phyloP scores from a whole-genome alignment of 2,888 invertebrate genomes.

The Pomacea canaliculata region DNA sequence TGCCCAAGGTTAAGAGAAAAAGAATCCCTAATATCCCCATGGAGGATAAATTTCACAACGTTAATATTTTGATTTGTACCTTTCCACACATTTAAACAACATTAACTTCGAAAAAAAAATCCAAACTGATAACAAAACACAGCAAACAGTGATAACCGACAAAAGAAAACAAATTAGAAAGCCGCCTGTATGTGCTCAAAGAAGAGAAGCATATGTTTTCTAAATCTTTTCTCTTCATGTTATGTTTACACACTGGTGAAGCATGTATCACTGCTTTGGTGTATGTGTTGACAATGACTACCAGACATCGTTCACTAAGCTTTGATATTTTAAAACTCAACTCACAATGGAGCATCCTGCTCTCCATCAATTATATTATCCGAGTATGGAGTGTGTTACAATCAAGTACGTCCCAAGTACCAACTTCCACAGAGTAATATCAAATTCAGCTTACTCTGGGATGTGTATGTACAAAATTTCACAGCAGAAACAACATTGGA shows the following conservation, averaged over 20 bases:
- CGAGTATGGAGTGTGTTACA: too few species aligned
- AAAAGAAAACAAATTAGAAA: conserved; percentile 16
- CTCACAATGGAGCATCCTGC: too few species aligned
- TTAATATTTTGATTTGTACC: conserved; percentile 33
- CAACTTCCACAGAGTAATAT: too few species aligned
- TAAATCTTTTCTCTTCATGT: background rate
- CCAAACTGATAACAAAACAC: conserved; percentile 31
- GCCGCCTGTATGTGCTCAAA: conserved; percentile 3
- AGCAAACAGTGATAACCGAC: conserved; percentile 30
- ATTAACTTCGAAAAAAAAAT: conserved; percentile 21
- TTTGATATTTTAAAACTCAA: too few species aligned
- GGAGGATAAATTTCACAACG: conserved; percentile 30
- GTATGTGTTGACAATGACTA: background rate
- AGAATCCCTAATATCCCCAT: background rate
- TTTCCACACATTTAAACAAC: conserved; percentile 29
- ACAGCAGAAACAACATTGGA: too few species aligned
- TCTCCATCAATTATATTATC: too few species aligned
- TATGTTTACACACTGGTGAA: conserved; percentile 1
- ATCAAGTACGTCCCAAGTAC: too few species aligned
- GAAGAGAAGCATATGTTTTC: background rate
- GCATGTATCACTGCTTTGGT: background rate
- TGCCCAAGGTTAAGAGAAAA: background rate
- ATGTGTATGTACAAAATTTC: too few species aligned
- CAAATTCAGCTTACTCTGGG: too few species aligned
- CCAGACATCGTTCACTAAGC: too few species aligned